These are phyloP conservation scores for Micromussa lordhowensis DNA, from an alignment of 92 coral and sea anemone species.

Conservation along the genomic window DNA sequence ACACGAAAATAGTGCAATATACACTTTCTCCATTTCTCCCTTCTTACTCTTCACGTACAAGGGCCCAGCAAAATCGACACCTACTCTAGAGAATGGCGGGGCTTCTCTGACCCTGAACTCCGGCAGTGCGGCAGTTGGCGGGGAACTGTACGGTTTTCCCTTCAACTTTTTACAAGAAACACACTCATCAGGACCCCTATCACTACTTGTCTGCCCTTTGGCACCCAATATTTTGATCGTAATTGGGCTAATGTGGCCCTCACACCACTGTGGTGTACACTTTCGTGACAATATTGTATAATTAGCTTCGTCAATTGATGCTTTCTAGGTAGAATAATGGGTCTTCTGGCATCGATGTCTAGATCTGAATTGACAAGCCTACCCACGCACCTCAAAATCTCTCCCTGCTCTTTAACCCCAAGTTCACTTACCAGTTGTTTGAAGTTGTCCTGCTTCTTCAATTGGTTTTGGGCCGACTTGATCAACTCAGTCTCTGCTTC, in stretches of 20 bases:
- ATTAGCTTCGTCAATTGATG: conserved; percentile 3
- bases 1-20: too few species aligned
- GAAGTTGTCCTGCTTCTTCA: conserved; percentile 23
- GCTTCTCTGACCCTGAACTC: conserved; percentile 46
- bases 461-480: background rate
- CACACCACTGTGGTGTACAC: conserved; percentile 33
- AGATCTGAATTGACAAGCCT: conserved; percentile 32
- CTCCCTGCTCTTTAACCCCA: conserved; percentile 4
- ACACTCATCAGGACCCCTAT: too few species aligned
- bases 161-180: too few species aligned
- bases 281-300: conserved; percentile 14
- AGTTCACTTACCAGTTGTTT: conserved; percentile 25
- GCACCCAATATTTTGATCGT: too few species aligned
- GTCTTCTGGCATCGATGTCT: conserved; percentile 31
- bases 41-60: too few species aligned
- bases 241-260: conserved; percentile 12
- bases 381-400: background rate
- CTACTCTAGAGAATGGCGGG: too few species aligned
- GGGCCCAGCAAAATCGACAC: too few species aligned
- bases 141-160: background rate
- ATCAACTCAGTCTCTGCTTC: background rate
- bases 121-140: conserved; percentile 28
- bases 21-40: too few species aligned
- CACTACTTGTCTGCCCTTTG: too few species aligned
- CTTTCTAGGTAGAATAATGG: conserved; percentile 23